Base-by-base conservation (phyloP, 1,140 invertebrate species). In the Pantala flavescens region DNA sequence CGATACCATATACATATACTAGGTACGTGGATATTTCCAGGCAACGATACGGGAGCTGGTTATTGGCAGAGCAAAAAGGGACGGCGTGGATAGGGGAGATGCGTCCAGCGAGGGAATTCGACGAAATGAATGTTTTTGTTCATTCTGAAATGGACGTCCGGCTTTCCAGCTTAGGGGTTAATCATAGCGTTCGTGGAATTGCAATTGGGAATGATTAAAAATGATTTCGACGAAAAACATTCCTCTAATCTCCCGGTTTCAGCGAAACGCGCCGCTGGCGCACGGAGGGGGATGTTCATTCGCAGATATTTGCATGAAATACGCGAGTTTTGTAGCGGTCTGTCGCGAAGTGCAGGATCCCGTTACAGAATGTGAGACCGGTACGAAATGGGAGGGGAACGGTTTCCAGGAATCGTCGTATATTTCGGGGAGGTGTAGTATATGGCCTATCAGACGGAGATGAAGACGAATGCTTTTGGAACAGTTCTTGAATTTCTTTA, bases 141-240 rank as follows among this genome's bases (percentile, higher is more conserved):
- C 49, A 63, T 63, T 63, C 12, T 63, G 49, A 63, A 63, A 63
- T 63, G 3, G 49, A 63, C 49, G 49, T 63, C 12, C 49, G 49
- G 49, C 49, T 63, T 63, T 63, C 49, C 49, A 21, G 49, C 49
- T 63, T 63, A 63, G 49, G 49, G 49, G 49, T 63, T 63, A 63
- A 63, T 63, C 49, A 63, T 63, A 63, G 49, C 49, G 49, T 63
- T 63, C 49, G 49, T 63, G 49, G 49, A 63, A 63, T 63, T 63
- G 49, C 49, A 5, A 21, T 12, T 3, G 49, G 3, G 49, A 63
- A 12, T 63, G 49, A 63, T 63, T 63, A 63, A 63, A 63, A 63
- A 63, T 63, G 49, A 63, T 63, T 63, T 21, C 49, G 49, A 1
- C 49, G 49, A 63, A 63, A 63, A 63, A 63, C 49, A 16, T 63